These are phyloP conservation scores for Penaeus monodon DNA, from an alignment of 2,888 invertebrate genomes.

Conservation along the genomic window DNA sequence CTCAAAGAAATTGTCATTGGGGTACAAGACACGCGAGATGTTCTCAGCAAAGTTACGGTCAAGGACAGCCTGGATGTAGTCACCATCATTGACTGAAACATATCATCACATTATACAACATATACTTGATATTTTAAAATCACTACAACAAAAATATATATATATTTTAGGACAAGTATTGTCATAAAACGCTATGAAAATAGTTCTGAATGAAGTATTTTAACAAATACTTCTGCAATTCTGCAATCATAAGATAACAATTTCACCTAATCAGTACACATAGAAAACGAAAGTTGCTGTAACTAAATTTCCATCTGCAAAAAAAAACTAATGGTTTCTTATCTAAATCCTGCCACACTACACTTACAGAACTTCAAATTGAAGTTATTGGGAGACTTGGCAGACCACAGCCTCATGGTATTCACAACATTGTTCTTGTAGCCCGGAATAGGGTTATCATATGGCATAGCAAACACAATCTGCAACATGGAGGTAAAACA, in stretches of 20 bases:
- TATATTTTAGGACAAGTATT: no score
- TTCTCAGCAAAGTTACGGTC: conserved; percentile 98
- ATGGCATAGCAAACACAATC: conserved; percentile 97
- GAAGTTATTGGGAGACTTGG: conserved; percentile 95
- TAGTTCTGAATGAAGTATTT: no score
- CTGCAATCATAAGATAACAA: not conserved
- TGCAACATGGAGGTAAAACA: conserved; percentile 67
- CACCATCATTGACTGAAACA: conserved; percentile 91
- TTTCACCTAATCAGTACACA: no score
- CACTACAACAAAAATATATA: no score
- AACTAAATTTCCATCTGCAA: not conserved
- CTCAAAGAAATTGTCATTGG: conserved; percentile 99
- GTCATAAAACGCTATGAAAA: no score
- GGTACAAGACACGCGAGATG: conserved; percentile 96
- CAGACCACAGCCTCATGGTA: conserved; percentile 97
- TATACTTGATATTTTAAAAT: not conserved
- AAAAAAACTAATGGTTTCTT: not conserved
- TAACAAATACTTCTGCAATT: not conserved
- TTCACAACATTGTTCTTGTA: conserved; percentile 98
- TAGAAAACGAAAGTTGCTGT: no score
- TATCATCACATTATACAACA: not conserved
- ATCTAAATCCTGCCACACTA: conserved; percentile 23
- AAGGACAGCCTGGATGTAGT: conserved; percentile 98
- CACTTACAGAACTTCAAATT: conserved; percentile 95
- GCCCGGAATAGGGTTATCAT: conserved; percentile 98